These are phyloP conservation scores for Labrus mixtus DNA, from an alignment of 2,113 vertebrate genomes.

Conservation along the genomic window DNA sequence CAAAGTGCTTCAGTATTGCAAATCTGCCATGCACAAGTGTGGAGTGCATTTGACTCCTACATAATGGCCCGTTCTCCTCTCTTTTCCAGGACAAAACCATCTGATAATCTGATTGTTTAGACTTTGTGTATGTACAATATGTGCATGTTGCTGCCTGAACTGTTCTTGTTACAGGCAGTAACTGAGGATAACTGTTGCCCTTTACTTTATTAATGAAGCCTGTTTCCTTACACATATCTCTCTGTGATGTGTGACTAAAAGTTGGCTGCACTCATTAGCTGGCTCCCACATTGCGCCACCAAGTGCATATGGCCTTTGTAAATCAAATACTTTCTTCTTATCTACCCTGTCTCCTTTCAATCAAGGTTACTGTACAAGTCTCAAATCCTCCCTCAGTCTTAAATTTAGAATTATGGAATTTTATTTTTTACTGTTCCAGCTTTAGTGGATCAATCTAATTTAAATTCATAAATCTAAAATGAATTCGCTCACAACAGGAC, in stretches of 20 bases:
- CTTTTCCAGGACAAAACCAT: not conserved
- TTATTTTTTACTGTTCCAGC: conserved; percentile 32
- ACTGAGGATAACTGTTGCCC: conserved; percentile 19
- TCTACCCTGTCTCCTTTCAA: conserved; percentile 28
- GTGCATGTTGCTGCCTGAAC: not conserved
- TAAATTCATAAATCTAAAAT: conserved; percentile 43
- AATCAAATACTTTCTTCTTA: conserved; percentile 18
- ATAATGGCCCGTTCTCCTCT: not conserved
- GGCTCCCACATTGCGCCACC: conserved; percentile 10
- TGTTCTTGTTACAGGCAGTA: conserved; percentile 1
- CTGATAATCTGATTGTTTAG: conserved; percentile 1
- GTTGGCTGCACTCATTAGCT: conserved; percentile 14
- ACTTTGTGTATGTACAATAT: conserved; percentile 18
- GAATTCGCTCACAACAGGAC: conserved; percentile 1
- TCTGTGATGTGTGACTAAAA: conserved; percentile 20
- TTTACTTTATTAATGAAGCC: conserved; percentile 23
- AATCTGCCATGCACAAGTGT: not conserved
- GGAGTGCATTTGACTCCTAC: not conserved
- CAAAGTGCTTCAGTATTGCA: not conserved
- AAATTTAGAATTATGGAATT: conserved; percentile 53
- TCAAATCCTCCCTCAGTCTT: conserved; percentile 28
- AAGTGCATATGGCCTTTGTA: conserved; percentile 22
- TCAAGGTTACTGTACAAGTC: conserved; percentile 54
- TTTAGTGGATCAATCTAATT: conserved; percentile 32
- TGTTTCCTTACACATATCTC: conserved; percentile 20